phyloP scores from a whole-genome alignment of 2,113 vertebrate species.

The Salvator merianae region DNA sequence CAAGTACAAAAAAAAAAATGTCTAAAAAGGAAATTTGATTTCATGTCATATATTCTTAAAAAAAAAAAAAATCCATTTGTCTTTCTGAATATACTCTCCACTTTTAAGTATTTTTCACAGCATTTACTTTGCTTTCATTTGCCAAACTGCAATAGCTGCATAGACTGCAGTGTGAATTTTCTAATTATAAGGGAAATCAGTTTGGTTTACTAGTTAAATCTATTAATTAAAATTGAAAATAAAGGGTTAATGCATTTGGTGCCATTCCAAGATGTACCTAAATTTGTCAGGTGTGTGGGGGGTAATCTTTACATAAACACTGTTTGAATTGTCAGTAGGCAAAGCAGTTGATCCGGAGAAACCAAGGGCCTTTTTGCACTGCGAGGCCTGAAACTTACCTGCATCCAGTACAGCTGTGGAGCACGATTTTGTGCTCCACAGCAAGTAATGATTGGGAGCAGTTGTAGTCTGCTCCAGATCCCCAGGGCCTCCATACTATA shows the following conservation, averaged over 20 bases:
- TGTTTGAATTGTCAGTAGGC: slow-evolving; percentile 29
- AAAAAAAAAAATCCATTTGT: neutral
- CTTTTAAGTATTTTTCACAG: slow-evolving; percentile 35
- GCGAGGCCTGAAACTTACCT: too few species aligned
- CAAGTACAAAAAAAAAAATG: too few species aligned
- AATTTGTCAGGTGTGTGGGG: slow-evolving; percentile 2
- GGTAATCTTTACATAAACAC: slow-evolving; percentile 47
- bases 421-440: too few species aligned
- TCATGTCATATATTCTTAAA: slow-evolving; percentile 21
- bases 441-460: too few species aligned
- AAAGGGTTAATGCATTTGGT: slow-evolving; percentile 41
- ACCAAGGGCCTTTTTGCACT: neutral
- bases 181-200: slow-evolving; percentile 37
- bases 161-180: slow-evolving; percentile 35
- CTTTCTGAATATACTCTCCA: slow-evolving; percentile 36
- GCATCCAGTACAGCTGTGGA: too few species aligned
- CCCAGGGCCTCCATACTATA: too few species aligned
- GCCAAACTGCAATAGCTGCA: slow-evolving; percentile 42
- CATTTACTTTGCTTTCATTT: slow-evolving; percentile 31
- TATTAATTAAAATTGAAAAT: slow-evolving; percentile 35
- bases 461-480: too few species aligned
- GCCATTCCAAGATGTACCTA: slow-evolving; percentile 38
- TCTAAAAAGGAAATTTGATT: slow-evolving; percentile 38
- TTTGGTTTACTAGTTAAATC: slow-evolving; percentile 52
- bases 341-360: slow-evolving; percentile 18